Percentiles rank a stretch among this genome's conserved stretches.
These are phyloP conservation scores for Neria commutata DNA, from an alignment of 2,888 invertebrate genomes.

Conservation along the genomic window DNA sequence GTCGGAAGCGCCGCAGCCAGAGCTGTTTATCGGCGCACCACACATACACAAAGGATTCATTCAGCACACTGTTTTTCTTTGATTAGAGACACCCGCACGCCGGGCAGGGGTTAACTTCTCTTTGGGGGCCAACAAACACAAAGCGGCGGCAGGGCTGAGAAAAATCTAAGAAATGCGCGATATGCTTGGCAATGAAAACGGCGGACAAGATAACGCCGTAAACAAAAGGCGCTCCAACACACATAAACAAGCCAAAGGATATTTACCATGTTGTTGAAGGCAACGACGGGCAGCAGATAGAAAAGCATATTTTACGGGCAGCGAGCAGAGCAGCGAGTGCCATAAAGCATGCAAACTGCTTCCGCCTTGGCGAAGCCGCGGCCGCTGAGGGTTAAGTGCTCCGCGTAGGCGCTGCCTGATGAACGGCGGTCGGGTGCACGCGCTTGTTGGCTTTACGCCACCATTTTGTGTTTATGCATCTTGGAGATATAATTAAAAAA, in stretches of 20 bases:
- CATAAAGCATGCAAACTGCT: neutral
- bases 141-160: constrained; percentile 5
- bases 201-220: constrained; percentile 49
- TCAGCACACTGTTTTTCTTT: constrained; percentile 42
- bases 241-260: constrained; percentile 53
- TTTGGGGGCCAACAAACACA: constrained; percentile 26
- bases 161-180: constrained; percentile 1
- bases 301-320: constrained; percentile 4
- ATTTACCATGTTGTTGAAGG: constrained; percentile 52
- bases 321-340: constrained; percentile 1
- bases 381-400: too few species aligned
- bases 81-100: constrained; percentile 50
- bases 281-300: constrained; percentile 24
- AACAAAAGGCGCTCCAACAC: constrained; percentile 34
- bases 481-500: constrained; percentile 51
- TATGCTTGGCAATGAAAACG: constrained; percentile 51
- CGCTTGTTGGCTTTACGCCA: neutral
- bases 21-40: constrained; percentile 43
- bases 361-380: too few species aligned
- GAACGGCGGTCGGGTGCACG: neutral
- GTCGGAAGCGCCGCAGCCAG: constrained; percentile 7
- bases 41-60: constrained; percentile 50
- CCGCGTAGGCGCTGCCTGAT: too few species aligned
- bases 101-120: constrained; percentile 14
- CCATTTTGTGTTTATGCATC: constrained; percentile 15